Base-by-base conservation (phyloP, 92 coral and sea anemone genomes). In the Parazoanthus atlanticus region DNA sequence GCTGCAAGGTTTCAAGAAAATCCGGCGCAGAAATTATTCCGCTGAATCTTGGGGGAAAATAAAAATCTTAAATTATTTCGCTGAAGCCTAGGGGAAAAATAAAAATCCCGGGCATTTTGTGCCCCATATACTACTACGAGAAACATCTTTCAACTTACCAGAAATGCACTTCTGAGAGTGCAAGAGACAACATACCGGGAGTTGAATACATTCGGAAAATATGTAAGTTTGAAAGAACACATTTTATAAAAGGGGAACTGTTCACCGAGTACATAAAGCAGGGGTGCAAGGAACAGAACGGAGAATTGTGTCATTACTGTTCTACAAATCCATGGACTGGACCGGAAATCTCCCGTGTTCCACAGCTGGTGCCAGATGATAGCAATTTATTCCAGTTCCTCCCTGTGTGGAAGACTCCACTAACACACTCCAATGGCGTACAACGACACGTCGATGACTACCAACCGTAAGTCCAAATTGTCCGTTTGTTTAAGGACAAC, bases 301-400 rank as follows among this genome's bases (percentile, higher is more conserved):
- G 88, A n/a, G 56, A 29, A n/a, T 76, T 88, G 28, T 88, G 91
- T 34, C 47, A 86, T 30, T 56, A 78, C 89, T 85, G 81, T 73
- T 85, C 88, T 40, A 78, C 52, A 75, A 29, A 77, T n/a, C 84
- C 70, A 21, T 58, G 85, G 74, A 32, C 84, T 49, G 56, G 80
- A 41, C 72, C 90, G 82, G 86, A 88, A 58, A 79, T 80, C 47
- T 80, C 80, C 30, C 82, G 90, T 25, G 67, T 80, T 41, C 80
- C 80, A 43, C 88, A 88, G 81, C 88, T 88, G 66, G 91, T 81
- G 47, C 91, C 81, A 70, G 88, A 89, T 33, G 82, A 89, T 54
- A 52, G 64, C 34, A 82, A 82, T 79, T 33, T 88, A 76, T 80
- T 6, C 87, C 87, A 58, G n/a, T 83, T 64, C 66, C 72, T 83